A percentile compares a stretch with the other conserved stretches of the same genome.
These are phyloP conservation scores for Anthoptus insignis DNA, from an alignment of 2,888 invertebrate genomes.

Conservation along the genomic window DNA sequence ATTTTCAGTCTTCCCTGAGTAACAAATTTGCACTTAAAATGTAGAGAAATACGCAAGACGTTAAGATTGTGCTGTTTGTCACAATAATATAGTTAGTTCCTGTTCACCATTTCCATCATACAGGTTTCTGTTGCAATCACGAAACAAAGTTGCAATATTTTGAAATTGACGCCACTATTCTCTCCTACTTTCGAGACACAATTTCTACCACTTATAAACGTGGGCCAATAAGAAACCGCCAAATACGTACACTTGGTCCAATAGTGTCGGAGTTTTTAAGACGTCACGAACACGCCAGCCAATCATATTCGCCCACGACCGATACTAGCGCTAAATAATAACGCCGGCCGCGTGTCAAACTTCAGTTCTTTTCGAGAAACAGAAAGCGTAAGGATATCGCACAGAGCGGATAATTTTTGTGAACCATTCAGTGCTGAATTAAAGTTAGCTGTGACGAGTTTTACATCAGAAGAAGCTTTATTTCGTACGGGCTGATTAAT, in stretches of 20 bases:
- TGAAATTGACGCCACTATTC: slow-evolving; percentile 68
- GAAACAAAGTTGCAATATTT: slow-evolving; percentile 57
- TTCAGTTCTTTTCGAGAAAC: slow-evolving; percentile 80
- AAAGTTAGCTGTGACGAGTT: slow-evolving; percentile 70
- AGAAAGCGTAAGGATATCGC: slow-evolving; percentile 62
- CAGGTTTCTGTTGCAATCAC: too few species aligned
- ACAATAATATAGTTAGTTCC: too few species aligned
- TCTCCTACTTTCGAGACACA: slow-evolving; percentile 48
- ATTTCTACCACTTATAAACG: slow-evolving; percentile 80
- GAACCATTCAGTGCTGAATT: slow-evolving; percentile 55
- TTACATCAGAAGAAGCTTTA: slow-evolving; percentile 29
- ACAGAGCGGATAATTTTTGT: slow-evolving; percentile 18
- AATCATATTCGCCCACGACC: slow-evolving; percentile 88
- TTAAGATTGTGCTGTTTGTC: too few species aligned
- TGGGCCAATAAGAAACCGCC: slow-evolving; percentile 89
- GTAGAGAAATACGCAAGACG: too few species aligned
- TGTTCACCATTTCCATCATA: too few species aligned
- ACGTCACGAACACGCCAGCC: slow-evolving; percentile 80
- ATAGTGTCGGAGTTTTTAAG: slow-evolving; percentile 63
- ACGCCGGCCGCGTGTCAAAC: slow-evolving; percentile 75
- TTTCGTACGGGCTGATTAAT: slow-evolving; percentile 24
- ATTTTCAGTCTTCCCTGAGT: too few species aligned
- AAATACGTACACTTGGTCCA: slow-evolving; percentile 84
- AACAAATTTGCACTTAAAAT: too few species aligned
- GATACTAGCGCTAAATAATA: slow-evolving; percentile 85